These are phyloP conservation scores for Pentalonia nigronervosa DNA, from an alignment of 1,140 invertebrate genomes.

Conservation along the genomic window DNA sequence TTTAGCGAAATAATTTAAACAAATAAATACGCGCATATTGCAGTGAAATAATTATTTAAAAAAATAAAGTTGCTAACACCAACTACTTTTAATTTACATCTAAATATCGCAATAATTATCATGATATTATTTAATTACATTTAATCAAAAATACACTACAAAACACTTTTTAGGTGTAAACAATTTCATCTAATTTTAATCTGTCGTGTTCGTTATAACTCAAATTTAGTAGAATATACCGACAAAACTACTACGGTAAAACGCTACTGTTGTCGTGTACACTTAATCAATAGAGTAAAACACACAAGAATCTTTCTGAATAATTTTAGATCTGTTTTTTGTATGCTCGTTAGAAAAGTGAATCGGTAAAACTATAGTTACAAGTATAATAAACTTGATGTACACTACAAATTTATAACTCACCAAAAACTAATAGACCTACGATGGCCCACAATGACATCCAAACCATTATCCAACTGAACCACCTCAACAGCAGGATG, in stretches of 20 bases:
- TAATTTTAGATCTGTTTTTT: background rate
- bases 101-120: too few species aligned
- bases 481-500: slow-evolving; percentile 86
- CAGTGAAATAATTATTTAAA: too few species aligned
- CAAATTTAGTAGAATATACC: background rate
- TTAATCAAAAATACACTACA: too few species aligned
- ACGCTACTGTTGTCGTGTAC: background rate
- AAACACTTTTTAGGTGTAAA: too few species aligned
- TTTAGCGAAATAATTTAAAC: too few species aligned
- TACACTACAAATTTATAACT: background rate
- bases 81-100: too few species aligned
- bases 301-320: background rate
- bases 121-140: too few species aligned
- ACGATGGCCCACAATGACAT: slow-evolving; percentile 78
- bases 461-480: slow-evolving; percentile 88
- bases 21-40: too few species aligned
- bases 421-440: slow-evolving; percentile 74
- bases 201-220: too few species aligned
- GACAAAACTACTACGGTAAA: background rate
- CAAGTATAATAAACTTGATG: background rate
- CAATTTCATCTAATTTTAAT: too few species aligned
- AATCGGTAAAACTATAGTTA: background rate
- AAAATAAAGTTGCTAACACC: too few species aligned
- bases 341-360: background rate
- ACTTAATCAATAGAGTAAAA: background rate